A percentile compares a stretch with the other conserved stretches of the same genome.
phyloP scores from a whole-genome alignment of 2,888 invertebrate genomes.

The Amblyjoppa proteus region DNA sequence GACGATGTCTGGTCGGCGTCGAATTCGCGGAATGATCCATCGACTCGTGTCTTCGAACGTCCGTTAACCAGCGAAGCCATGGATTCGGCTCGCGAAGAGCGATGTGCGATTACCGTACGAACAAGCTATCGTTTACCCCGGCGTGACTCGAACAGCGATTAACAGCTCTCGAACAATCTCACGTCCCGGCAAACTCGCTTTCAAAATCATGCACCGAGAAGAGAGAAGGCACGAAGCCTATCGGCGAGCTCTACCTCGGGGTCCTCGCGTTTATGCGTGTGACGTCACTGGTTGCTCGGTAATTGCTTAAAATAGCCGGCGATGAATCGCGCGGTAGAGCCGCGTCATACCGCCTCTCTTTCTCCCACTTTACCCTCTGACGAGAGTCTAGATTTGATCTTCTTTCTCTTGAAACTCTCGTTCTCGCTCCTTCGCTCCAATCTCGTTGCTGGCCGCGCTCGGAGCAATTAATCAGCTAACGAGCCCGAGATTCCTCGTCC shows the following conservation, averaged over 20 bases:
- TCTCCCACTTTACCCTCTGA: not conserved
- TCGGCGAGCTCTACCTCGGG: conserved; percentile 2
- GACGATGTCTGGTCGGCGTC: conserved; percentile 5
- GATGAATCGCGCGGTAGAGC: conserved; percentile 74
- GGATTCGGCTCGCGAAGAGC: not conserved
- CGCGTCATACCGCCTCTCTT: conserved; percentile 56
- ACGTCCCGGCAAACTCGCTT: conserved; percentile 12
- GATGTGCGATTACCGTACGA: not conserved
- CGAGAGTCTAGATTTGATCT: conserved; percentile 12
- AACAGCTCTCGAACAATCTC: conserved; percentile 37
- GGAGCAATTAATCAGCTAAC: conserved; percentile 4
- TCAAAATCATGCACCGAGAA: conserved; percentile 11
- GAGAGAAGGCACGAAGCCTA: conserved; percentile 16
- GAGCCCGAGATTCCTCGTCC: not conserved
- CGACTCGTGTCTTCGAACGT: conserved; percentile 9
- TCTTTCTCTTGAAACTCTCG: not conserved
- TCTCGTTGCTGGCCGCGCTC: not conserved
- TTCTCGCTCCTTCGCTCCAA: not conserved
- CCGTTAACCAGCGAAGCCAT: not conserved
- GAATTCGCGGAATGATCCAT: conserved; percentile 22
- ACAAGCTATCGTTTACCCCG: conserved; percentile 42
- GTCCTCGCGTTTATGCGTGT: conserved; percentile 56
- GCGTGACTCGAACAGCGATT: conserved; percentile 45
- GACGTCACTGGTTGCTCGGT: conserved; percentile 73
- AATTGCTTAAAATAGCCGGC: conserved; percentile 79